Evolutionary conservation across 2,113 vertebrate genomes (phyloP), one percentile per base, ranked within the genome.

Genomic region (Gadus chalcogrammus): DNA sequence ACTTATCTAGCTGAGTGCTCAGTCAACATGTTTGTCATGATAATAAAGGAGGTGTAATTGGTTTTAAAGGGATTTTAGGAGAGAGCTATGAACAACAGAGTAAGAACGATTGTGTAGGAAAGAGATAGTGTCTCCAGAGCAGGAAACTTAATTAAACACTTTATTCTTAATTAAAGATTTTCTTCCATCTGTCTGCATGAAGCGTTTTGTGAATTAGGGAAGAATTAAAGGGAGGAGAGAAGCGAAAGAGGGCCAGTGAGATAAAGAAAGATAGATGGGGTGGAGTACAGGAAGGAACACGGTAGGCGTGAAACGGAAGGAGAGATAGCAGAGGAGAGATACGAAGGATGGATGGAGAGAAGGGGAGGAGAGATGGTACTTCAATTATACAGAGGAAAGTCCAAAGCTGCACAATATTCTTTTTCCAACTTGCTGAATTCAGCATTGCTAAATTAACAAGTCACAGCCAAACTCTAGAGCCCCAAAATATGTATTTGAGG

Each of bases 81-180:
- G n/a, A 66, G 59, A 20, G 7, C 8, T 1, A 61, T 15, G 13
- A 65, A 18, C 15, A 22, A 8, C 48, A 55, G 69, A 72, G 65
- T 64, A 67, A 68, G 75, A 75, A 67, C 76, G 76, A 74, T 75
- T 7, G 55, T 53, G 73, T 48, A 72, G 62, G 71, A 74, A 74
- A 59, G 74, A 74, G 81, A 70, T 75, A 69, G 74, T 82, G 58
- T 80, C 82, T 87, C 79, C 64, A 68, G 84, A 88, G 81, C 76
- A 64, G 72, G 73, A 84, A 82, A 90, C 79, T 85, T 87, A 88
- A 90, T 89, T 88, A 87, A 85, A 85, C 82, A 76, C 71, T 82
- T 84, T 83, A 42, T 79, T 65, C 65, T 28, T 60, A 13, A 48
- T 48, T 48, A 48, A 48, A 48, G 42, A 48, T 22, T 64, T 60